phyloP scores from a whole-genome alignment of 1,140 invertebrate species.

The Pogonus chalceus region DNA sequence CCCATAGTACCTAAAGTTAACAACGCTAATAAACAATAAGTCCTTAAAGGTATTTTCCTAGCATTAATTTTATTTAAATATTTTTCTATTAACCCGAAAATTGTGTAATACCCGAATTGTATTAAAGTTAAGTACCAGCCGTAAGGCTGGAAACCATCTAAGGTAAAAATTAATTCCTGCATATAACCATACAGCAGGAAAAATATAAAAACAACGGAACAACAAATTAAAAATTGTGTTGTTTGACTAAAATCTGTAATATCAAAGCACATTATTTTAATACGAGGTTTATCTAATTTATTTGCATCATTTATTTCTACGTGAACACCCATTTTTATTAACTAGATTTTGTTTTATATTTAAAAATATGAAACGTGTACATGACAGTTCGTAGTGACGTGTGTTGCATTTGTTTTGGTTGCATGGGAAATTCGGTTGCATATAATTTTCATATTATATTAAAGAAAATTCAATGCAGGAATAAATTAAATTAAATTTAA shows the following conservation, averaged over 20 bases:
- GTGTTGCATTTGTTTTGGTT: neutral
- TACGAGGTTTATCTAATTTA: constrained; percentile 25
- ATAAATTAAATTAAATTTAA: too few relatives aligned
- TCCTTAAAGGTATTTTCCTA: constrained; percentile 73
- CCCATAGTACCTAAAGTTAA: constrained; percentile 92
- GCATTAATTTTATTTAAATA: constrained; percentile 43
- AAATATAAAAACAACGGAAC: constrained; percentile 71
- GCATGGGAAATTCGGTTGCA: too few relatives aligned
- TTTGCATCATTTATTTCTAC: neutral
- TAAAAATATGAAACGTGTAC: neutral
- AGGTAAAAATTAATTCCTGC: constrained; percentile 85
- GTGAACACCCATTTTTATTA: neutral
- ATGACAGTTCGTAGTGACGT: neutral
- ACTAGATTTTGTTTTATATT: neutral
- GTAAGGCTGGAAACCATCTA: constrained; percentile 78
- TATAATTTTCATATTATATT: too few relatives aligned
- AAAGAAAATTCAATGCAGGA: too few relatives aligned
- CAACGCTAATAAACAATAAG: constrained; percentile 72
- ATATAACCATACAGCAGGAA: constrained; percentile 87
- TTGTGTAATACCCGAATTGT: constrained; percentile 79
- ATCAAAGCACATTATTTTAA: constrained; percentile 65
- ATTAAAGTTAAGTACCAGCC: constrained; percentile 89
- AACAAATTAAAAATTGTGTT: constrained; percentile 68
- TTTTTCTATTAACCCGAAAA: constrained; percentile 72
- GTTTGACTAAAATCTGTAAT: constrained; percentile 52